These are phyloP conservation scores for Cebus imitator DNA, from an alignment of 2,113 vertebrate species.

Conservation along the genomic window DNA sequence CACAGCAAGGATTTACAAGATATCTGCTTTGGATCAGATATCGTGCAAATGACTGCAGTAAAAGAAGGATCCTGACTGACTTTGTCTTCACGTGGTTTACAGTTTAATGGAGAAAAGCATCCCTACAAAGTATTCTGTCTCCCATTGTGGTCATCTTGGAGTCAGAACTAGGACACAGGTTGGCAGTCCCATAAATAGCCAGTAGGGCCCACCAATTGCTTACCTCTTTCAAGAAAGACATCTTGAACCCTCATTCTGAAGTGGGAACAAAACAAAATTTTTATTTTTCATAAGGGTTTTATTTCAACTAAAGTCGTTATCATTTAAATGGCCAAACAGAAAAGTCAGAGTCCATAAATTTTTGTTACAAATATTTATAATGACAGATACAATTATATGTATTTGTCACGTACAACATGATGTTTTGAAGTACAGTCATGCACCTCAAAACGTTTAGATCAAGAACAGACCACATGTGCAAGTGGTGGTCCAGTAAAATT, in stretches of 20 bases:
- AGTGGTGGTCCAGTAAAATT: neutral
- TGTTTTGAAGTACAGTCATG: neutral
- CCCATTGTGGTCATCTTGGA: neutral
- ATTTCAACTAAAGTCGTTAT: neutral
- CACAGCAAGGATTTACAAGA: neutral
- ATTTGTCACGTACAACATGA: neutral
- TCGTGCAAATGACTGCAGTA: neutral
- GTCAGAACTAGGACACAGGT: neutral
- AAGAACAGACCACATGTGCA: neutral
- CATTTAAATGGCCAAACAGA: neutral
- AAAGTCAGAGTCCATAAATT: constrained; percentile 19
- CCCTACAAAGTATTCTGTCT: neutral
- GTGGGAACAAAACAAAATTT: neutral
- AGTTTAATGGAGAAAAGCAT: neutral
- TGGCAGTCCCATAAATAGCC: neutral
- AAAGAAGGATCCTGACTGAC: neutral
- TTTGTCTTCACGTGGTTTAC: neutral
- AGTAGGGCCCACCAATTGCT: neutral
- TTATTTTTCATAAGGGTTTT: neutral
- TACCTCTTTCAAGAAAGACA: neutral
- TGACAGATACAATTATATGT: neutral
- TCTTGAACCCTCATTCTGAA: neutral
- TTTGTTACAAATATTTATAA: neutral
- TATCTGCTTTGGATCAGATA: neutral
- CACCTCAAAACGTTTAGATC: neutral